A percentile compares a stretch with the other conserved stretches of the same genome.
These are phyloP conservation scores for Sebastes paucispinis DNA, from an alignment of 2,797 vertebrate genomes.

Conservation along the genomic window DNA sequence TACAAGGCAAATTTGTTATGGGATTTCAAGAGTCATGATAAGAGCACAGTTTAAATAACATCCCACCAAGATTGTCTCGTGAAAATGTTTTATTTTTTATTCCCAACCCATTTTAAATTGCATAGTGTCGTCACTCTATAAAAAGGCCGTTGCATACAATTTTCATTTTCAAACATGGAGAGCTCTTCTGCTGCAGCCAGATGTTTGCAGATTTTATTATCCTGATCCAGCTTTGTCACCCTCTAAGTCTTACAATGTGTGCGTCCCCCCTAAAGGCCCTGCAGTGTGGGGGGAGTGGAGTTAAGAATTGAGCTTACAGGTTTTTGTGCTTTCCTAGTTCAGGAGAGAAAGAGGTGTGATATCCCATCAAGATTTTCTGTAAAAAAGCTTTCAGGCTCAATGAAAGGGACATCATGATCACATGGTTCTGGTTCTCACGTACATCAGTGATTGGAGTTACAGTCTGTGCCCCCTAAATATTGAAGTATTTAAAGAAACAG, in stretches of 20 bases:
- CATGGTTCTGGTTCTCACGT: neutral
- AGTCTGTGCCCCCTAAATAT: neutral
- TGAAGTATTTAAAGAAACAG: neutral
- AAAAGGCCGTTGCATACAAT: constrained; percentile 28
- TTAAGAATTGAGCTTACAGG: constrained; percentile 14
- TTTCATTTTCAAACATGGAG: constrained; percentile 29
- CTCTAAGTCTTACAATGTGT: constrained; percentile 20
- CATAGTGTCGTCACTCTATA: constrained; percentile 21
- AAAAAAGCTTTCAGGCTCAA: constrained; percentile 1
- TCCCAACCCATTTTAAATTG: constrained; percentile 14
- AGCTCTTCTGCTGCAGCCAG: constrained; percentile 24
- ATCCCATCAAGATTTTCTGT: neutral
- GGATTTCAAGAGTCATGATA: constrained; percentile 41
- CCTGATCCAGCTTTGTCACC: constrained; percentile 32
- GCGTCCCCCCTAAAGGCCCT: neutral
- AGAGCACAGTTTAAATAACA: constrained; percentile 26
- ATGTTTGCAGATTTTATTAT: constrained; percentile 42
- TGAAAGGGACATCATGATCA: constrained; percentile 12
- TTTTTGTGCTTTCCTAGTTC: neutral
- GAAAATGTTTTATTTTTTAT: constrained; percentile 18
- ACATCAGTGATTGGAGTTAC: neutral
- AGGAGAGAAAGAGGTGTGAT: constrained; percentile 7
- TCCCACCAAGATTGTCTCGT: neutral
- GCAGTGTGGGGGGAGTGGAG: constrained; percentile 5
- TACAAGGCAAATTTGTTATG: constrained; percentile 37